Evolutionary conservation across 2,797 vertebrate genomes (phyloP), one percentile per base, ranked within the genome.

Genomic region (Nyctalus aviator): DNA sequence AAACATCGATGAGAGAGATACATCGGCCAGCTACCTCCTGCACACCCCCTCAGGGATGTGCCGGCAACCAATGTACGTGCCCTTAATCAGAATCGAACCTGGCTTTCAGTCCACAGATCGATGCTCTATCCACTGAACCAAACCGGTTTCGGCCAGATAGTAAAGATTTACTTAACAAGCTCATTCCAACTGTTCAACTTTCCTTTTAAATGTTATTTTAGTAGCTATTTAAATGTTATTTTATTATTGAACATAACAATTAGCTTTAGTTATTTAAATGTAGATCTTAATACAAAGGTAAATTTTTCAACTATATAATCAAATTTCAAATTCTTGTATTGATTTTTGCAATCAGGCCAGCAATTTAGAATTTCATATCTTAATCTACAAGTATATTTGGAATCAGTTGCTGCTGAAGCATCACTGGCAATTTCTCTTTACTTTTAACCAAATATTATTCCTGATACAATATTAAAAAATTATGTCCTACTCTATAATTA

Each of bases 361-460:
- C n/a, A 50, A 75, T 93, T 96, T 55, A 71, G 88, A 97, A 79
- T 96, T 84, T 75, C 90, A 94, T 97, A 96, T 93, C 87, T 98
- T 97, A 92, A 92, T 84, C 62, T 66, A 35, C 32, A 91, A 90
- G 68, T 93, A 64, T 37, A 89, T 93, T 8, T 90, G 44, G 62
- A 96, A 87, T 94, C 48, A 85, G 44, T 95, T 92, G 93, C 55
- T 73, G 71, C 91, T 94, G 69, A 97, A 97, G 50, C 30, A 96
- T 93, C 73, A 72, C 84, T 44, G 91, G 62, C 30, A 88, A 88
- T 50, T 92, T 30, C 44, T 96, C 4, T 53, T 44, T 66, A 91
- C 27, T 90, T 79, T 84, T 68, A 94, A 93, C 30, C 7, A 95
- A 95, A 93, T 90, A 68, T 66, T 69, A 91, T 48, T 85, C 10